Percentiles rank a stretch among this genome's conserved stretches.
Conservation (phyloP, 2,113 vertebrate species). For the Mus spicilegus region DNA sequence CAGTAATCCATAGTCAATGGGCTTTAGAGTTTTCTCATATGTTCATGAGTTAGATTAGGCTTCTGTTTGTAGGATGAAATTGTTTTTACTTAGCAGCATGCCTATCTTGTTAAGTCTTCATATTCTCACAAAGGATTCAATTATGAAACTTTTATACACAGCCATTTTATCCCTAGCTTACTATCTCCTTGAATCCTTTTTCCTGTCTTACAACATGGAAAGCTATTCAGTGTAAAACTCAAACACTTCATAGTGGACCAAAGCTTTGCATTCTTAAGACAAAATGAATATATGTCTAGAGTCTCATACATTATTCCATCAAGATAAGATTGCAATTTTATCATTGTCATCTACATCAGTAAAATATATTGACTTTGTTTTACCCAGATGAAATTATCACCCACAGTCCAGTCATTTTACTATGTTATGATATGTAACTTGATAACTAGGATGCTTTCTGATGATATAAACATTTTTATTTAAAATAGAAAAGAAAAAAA, state of each 20-base stretch:
- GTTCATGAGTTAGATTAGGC: background rate
- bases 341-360: background rate
- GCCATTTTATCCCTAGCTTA: background rate
- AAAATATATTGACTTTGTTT: background rate
- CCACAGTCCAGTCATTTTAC: slow-evolving; percentile 40
- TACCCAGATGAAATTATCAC: slow-evolving; percentile 14
- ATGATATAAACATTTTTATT: slow-evolving; percentile 32
- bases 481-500: slow-evolving; percentile 55
- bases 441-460: slow-evolving; percentile 52
- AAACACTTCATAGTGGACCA: background rate
- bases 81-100: background rate
- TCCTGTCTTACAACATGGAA: background rate
- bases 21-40: background rate
- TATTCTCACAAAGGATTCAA: background rate
- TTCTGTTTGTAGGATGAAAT: background rate
- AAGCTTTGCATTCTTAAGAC: background rate
- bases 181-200: background rate
- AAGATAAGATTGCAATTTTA: background rate
- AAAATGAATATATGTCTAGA: background rate
- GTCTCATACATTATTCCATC: background rate
- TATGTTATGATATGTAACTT: slow-evolving; percentile 56
- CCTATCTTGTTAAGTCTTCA: background rate
- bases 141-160: background rate
- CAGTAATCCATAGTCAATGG: background rate
- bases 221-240: background rate